Base-by-base conservation (phyloP, 1,140 invertebrate species). In the Vollenhovia emeryi region DNA sequence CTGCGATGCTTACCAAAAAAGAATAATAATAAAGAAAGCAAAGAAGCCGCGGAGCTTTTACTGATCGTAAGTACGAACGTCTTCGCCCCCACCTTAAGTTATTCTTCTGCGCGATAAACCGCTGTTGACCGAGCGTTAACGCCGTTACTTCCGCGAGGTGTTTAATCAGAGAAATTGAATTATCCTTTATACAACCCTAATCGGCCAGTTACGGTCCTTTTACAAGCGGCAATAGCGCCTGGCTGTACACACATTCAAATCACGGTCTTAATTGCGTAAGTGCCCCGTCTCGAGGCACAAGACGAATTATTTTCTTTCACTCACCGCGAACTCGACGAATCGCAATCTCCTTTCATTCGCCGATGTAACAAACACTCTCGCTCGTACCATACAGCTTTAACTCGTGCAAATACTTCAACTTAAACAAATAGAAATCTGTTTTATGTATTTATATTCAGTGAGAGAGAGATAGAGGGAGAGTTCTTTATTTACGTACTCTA, bases 121-220 rank as follows among this genome's bases (percentile, higher is more conserved):
- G 64, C 64, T 57, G 48, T 40, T 24, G 33, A 69, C 33, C 18
- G 45, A 71, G 18, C 18, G 40, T 71, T 36, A 71, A 57, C 36
- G 30, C 1, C 50, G 52, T 57, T n/a, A 55, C 24, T 69, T 80
- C 18, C 11, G 21, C 48, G 11, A 57, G 40, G 48, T 71, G 33
- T 55, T 9, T 57, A 78, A 57, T 45, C 24, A 33, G 24, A 43
- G 64, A 68, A 80, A 80, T 80, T 71, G 78, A 71, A 80, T 80
- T 80, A 80, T 71, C 78, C 45, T 57, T 80, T n/a, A 71, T 80
- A 4, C 64, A 80, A 71, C 71, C n/a, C 64, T 71, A 21, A 21
- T 24, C 11, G 18, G 3, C 24, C 48, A 71, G 33, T 80, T 80
- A 30, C 71, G 30, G 48, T 69, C 9, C 76, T 80, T 80, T 80